phyloP scores from a whole-genome alignment of 2,113 vertebrate species.

The Dissostichus mawsoni region DNA sequence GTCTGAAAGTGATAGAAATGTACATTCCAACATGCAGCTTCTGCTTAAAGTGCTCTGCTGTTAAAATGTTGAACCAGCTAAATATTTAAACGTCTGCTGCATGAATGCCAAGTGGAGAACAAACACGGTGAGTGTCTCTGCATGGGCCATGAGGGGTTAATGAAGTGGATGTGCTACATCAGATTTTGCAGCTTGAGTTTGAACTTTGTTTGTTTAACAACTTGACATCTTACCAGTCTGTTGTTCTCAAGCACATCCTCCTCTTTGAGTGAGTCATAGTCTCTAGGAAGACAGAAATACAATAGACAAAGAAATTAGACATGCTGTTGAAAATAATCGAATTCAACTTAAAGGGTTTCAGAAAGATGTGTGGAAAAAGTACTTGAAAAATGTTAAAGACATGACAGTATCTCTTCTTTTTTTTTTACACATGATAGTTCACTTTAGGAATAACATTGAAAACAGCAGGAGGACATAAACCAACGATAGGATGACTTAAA shows the following conservation, averaged over 20 bases:
- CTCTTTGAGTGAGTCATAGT: constrained; percentile 91
- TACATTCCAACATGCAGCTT: neutral
- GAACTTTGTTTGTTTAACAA: constrained; percentile 22
- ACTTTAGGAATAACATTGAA: neutral
- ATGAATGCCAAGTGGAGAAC: constrained; percentile 15
- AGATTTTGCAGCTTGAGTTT: neutral
- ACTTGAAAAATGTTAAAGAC: neutral
- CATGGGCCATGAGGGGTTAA: constrained; percentile 17
- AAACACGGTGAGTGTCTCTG: neutral
- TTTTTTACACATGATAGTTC: neutral
- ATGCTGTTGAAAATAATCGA: neutral
- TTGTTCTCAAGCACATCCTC: constrained; percentile 97
- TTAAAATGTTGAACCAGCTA: constrained; percentile 17
- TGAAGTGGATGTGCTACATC: constrained; percentile 12
- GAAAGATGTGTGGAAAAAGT: too few species aligned
- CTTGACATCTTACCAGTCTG: constrained; percentile 88
- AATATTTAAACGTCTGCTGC: constrained; percentile 20
- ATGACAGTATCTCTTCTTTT: neutral
- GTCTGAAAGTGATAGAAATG: neutral
- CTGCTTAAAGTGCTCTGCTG: neutral
- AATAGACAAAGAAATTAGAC: neutral
- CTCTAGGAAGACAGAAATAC: constrained; percentile 81
- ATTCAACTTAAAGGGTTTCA: neutral
- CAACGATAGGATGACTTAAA: too few species aligned
- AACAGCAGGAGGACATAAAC: neutral